phyloP scores from a whole-genome alignment of 2,113 vertebrate genomes.

The Casuarius casuarius region DNA sequence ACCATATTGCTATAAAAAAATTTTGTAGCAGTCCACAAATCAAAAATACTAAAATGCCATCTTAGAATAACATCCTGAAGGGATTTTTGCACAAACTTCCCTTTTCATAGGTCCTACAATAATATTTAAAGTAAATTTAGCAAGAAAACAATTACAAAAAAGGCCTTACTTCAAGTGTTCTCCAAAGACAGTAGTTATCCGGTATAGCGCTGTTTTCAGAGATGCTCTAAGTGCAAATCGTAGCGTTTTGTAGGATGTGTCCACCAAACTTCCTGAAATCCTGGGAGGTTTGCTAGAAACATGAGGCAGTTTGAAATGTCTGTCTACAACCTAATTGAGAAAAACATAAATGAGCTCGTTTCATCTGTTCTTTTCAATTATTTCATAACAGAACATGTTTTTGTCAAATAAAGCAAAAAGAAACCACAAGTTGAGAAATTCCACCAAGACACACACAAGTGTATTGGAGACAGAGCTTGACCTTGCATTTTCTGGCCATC shows the following conservation, averaged over 20 bases:
- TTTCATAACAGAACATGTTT: neutral
- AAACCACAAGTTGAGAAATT: neutral
- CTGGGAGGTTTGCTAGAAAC: conserved; percentile 91
- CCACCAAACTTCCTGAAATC: conserved; percentile 81
- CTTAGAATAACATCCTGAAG: neutral
- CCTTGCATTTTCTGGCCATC: neutral
- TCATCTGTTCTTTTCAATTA: neutral
- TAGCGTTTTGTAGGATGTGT: conserved; percentile 91
- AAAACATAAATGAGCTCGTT: neutral
- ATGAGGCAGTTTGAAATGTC: conserved; percentile 97
- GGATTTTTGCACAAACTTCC: neutral
- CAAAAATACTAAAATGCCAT: neutral
- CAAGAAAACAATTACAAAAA: neutral
- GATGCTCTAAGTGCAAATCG: conserved; percentile 92
- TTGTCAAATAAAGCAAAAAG: neutral
- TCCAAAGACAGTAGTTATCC: conserved; percentile 93
- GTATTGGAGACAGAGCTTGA: neutral
- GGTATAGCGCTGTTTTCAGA: conserved; percentile 93
- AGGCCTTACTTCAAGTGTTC: conserved; percentile 90
- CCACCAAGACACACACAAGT: neutral
- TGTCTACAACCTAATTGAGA: conserved; percentile 88
- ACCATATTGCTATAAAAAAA: neutral
- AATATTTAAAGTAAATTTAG: neutral
- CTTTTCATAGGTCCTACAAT: neutral
- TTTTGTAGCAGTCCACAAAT: neutral